Evolutionary conservation across 2,113 vertebrate genomes (phyloP), one percentile per base, ranked within the genome.

Genomic region (Dasypus novemcinctus): DNA sequence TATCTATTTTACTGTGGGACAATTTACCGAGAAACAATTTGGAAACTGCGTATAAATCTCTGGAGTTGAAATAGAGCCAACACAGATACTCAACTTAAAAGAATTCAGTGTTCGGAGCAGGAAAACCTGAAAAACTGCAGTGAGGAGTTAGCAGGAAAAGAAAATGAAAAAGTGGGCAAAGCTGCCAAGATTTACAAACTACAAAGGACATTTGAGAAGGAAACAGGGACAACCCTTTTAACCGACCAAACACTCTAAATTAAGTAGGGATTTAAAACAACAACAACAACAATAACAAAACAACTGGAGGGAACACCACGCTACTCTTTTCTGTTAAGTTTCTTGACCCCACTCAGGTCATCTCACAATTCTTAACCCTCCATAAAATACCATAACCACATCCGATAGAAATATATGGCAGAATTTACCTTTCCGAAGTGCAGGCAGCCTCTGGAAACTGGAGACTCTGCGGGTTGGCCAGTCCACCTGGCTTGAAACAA

Each of bases 91-190:
- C 14, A 5, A 75, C 52, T 69, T 83, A 80, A 81, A 96, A 97
- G 84, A 95, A 96, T 85, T 92, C 91, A 95, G 96, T 93, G 94
- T 95, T 93, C 59, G 78, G 91, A 84, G 90, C 95, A 96, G 91
- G 96, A 94, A 95, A 96, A 97, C 95, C 95, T 95, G 94, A 95
- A 97, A 96, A 89, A 93, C 91, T 75, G 66, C 93, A 92, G 66
- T 18, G 69, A 95, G 72, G 84, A 76, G 36, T 81, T 74, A 87
- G 93, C 95, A 94, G 93, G 95, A 95, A 96, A 92, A 93, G 88
- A 91, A 86, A 95, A 93, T 33, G 82, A 81, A 27, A 86, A 97
- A 96, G 76, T 93, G 68, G 83, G 81, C 89, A 71, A 85, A 92
- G 78, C 89, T 69, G 93, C 96, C 96, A 75, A 87, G 79, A 31